phyloP scores from a whole-genome alignment of 2,888 invertebrate species.

The Lydus trimaculatus region DNA sequence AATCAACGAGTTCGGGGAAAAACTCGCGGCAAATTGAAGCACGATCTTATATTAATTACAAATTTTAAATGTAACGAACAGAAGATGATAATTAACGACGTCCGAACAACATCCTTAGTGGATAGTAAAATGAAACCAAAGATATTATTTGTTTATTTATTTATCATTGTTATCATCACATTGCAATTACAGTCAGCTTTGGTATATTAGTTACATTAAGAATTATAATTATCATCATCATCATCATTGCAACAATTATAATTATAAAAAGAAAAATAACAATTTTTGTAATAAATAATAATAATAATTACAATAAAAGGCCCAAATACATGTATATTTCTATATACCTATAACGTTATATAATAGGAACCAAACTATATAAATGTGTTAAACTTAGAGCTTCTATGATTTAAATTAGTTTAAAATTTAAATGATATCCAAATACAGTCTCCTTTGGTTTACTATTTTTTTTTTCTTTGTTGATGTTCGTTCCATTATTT shows the following conservation, averaged over 20 bases:
- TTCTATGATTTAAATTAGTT: neutral
- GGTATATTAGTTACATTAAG: slow-evolving; percentile 28
- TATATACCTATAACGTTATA: neutral
- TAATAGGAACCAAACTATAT: neutral
- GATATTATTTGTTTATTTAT: neutral
- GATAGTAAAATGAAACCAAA: no score
- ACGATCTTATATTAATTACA: no score
- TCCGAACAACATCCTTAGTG: no score
- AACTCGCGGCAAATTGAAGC: no score
- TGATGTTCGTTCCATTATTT: neutral
- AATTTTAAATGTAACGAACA: no score
- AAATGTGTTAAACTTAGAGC: neutral
- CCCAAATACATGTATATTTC: neutral
- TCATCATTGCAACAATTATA: slow-evolving; percentile 9
- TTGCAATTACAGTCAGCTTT: slow-evolving; percentile 44
- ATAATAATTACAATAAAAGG: neutral
- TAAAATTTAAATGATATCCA: neutral
- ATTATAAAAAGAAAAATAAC: no score
- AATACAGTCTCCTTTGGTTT: slow-evolving; percentile 3
- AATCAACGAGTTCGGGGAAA: no score
- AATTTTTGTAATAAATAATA: slow-evolving; percentile 13
- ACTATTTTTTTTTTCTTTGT: neutral
- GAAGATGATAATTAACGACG: no score
- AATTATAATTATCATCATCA: neutral
- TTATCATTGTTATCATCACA: slow-evolving; percentile 35